Percentiles rank a stretch among this genome's conserved stretches.
Conservation (phyloP, 2,113 vertebrate species). For the Theropithecus gelada region DNA sequence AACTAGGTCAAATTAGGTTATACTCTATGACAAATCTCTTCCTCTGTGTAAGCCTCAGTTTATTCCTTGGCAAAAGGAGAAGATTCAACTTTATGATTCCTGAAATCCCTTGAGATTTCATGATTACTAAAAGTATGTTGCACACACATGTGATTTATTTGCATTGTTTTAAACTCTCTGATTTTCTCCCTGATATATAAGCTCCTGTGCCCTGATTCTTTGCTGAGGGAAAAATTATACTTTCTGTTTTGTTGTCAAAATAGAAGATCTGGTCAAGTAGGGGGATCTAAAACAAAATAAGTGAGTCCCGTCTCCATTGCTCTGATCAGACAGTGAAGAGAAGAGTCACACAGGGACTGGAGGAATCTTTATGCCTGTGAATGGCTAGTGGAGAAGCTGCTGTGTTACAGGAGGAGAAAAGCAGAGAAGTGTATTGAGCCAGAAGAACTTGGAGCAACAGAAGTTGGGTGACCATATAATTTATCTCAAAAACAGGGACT, state of each 20-base stretch:
- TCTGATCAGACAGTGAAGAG: background rate
- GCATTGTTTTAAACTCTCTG: background rate
- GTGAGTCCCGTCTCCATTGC: background rate
- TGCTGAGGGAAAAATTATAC: background rate
- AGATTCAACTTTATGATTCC: background rate
- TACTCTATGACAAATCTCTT: background rate
- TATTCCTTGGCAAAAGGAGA: background rate
- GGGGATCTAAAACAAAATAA: background rate
- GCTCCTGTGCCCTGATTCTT: background rate
- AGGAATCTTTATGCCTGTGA: too few relatives aligned
- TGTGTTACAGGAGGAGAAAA: background rate
- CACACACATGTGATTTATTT: background rate
- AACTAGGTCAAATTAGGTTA: background rate
- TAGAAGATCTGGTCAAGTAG: background rate
- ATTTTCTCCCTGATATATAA: background rate
- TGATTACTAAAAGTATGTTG: slow-evolving; percentile 6
- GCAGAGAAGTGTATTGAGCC: accelerated
- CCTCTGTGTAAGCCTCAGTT: background rate
- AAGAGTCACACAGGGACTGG: background rate
- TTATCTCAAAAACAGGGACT: background rate
- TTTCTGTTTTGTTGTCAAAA: background rate
- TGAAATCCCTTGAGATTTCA: background rate
- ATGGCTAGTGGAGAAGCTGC: background rate
- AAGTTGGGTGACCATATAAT: background rate
- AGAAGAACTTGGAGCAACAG: background rate